Base-by-base conservation (phyloP, 2,888 invertebrate genomes). In the Gymnosoma rotundatum region DNA sequence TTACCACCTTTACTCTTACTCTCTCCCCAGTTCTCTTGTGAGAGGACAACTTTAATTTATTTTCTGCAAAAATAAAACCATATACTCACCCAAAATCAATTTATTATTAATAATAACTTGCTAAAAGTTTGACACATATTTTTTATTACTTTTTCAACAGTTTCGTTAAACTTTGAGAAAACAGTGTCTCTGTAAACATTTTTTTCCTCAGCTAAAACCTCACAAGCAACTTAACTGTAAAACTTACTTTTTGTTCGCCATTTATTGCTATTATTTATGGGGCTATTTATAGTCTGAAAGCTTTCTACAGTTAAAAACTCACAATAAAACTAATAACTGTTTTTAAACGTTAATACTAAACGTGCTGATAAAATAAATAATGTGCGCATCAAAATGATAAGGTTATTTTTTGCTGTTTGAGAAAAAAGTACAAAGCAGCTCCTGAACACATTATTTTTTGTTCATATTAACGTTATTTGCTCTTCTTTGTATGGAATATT, bases 261-360 rank as follows among this genome's bases (percentile, higher is more conserved):
- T 78, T 72, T 64, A 56, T 64, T 64, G 32, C 21, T 64, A 48
- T 72, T 50, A 64, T 72, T 72, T 72, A 72, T 70, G 63, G n/a
- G n/a, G 42, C 36, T 32, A 70, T 70, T 78, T 64, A 70, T 48
- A 72, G 25, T 12, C 63, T 70, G 54, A 56, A 70, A 78, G 63
- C 63, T 48, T 64, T 56, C 42, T 18, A 25, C 60, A 64, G 70
- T 70, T 63, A 25, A n/a, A 67, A 60, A 50, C 42, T 69, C n/a
- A 61, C 21, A 76, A 76, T 50, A 69, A 70, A 45, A 21, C 25
- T 45, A 64, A 64, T 70, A 70, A 70, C 67, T 56, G 54, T 21
- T 42, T 56, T 70, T 63, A 56, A 45, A 14, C 50, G 52, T 66
- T 50, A 50, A 58, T 66, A 1, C 50, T 72, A 58, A 58, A 20